Conservation (phyloP, 2,888 invertebrate species). For the Drosophila pseudotalamancana region DNA sequence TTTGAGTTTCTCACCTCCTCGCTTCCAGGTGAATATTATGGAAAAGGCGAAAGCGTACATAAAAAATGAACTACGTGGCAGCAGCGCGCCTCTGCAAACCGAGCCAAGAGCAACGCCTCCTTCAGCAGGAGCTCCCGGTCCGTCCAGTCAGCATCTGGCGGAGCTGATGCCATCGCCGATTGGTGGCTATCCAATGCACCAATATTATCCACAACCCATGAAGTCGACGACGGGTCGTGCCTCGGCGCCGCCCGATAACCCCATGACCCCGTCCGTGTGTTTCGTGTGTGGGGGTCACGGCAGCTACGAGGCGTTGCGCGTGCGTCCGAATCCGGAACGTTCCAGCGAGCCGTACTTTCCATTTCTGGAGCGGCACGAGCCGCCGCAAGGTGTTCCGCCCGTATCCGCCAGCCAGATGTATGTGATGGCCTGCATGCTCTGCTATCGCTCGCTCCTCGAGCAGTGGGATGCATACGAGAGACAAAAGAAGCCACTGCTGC, state of each 20-base stretch:
- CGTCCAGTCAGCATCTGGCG: too few species aligned
- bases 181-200: conserved; percentile 51
- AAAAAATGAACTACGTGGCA: conserved; percentile 88
- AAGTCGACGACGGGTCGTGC: conserved; percentile 53
- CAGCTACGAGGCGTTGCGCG: conserved; percentile 87
- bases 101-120: conserved; percentile 53
- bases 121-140: conserved; percentile 18
- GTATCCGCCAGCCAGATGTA: conserved; percentile 83
- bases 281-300: conserved; percentile 91
- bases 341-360: conserved; percentile 94
- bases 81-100: conserved; percentile 65
- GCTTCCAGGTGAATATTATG: conserved; percentile 83
- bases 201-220: conserved; percentile 48
- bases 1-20: too few species aligned
- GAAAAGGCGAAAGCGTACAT: conserved; percentile 90
- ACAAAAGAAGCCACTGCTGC: conserved; percentile 92
- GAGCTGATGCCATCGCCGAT: too few species aligned
- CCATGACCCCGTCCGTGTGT: conserved; percentile 85
- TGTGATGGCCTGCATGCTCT: conserved; percentile 92
- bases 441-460: conserved; percentile 93
- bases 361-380: conserved; percentile 94
- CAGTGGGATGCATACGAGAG: conserved; percentile 97
- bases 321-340: conserved; percentile 88
- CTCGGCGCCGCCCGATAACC: conserved; percentile 64
- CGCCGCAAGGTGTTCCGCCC: conserved; percentile 88